Evolutionary conservation across 2,797 vertebrate genomes (phyloP).

Genomic region (Sparidentex hasta): DNA sequence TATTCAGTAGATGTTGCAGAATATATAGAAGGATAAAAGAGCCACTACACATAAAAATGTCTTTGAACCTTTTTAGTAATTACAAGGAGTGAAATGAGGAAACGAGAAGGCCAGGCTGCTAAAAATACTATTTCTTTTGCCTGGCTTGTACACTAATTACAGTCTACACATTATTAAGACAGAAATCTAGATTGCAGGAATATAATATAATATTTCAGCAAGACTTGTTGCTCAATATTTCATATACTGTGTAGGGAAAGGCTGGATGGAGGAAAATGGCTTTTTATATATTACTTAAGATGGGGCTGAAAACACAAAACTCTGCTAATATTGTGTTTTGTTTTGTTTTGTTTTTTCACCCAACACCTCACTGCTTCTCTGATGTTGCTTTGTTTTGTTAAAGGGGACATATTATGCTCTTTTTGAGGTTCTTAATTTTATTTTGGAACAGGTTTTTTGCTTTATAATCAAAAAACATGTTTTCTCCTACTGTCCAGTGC

Average conservation of each 20-base stretch:
- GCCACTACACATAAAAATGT: background rate
- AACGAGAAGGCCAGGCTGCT: background rate
- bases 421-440: no score
- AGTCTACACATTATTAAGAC: background rate
- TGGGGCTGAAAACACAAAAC: background rate
- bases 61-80: background rate
- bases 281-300: background rate
- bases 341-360: constrained; percentile 26
- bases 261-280: background rate
- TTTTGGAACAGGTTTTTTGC: no score
- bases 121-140: background rate
- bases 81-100: constrained; percentile 18
- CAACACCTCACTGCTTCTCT: constrained; percentile 46
- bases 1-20: background rate
- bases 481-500: no score
- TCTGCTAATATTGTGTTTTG: background rate
- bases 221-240: background rate
- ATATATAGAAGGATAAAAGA: background rate
- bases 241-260: background rate
- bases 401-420: background rate
- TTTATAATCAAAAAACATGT: no score
- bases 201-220: background rate
- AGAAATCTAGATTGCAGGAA: background rate
- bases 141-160: background rate
- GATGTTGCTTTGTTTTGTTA: constrained; percentile 30